Evolutionary conservation across 1,140 invertebrate species (phyloP).

Genomic region (Lordiphosa collinella): DNA sequence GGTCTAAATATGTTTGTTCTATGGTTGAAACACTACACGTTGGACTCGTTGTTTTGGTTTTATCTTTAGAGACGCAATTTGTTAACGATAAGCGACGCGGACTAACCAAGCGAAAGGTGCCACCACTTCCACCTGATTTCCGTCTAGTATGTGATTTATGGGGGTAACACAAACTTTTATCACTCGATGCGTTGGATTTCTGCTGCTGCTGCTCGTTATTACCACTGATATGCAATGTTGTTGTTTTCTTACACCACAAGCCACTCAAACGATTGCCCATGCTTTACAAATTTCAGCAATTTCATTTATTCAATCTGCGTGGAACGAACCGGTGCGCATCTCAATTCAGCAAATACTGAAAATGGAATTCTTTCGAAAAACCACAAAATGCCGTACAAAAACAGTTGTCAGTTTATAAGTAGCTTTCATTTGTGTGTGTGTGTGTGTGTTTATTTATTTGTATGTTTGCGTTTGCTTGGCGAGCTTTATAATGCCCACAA

Average conservation of each 20-base stretch:
- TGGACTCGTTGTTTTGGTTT: slow-evolving; percentile 3
- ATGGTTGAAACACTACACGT: slow-evolving; percentile 16
- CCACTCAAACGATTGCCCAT: slow-evolving; percentile 78
- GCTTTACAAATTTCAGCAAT: neutral
- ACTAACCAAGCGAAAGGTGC: slow-evolving; percentile 62
- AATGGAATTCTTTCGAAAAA: slow-evolving; percentile 76
- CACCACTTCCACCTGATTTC: slow-evolving; percentile 40
- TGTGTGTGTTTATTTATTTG: slow-evolving; percentile 21
- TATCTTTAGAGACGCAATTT: slow-evolving; percentile 57
- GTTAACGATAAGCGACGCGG: slow-evolving; percentile 60
- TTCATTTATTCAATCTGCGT: neutral
- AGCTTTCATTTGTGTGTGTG: slow-evolving; percentile 37
- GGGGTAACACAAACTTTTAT: slow-evolving; percentile 12
- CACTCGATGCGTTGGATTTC: slow-evolving; percentile 1
- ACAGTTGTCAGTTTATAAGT: slow-evolving; percentile 64
- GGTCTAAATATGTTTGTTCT: slow-evolving; percentile 26
- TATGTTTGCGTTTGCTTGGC: slow-evolving; percentile 25
- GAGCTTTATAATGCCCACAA: slow-evolving; percentile 57
- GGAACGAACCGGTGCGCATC: slow-evolving; percentile 66
- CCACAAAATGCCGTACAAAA: slow-evolving; percentile 61
- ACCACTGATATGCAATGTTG: slow-evolving; percentile 56
- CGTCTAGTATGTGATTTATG: slow-evolving; percentile 31
- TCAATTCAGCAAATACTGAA: slow-evolving; percentile 79
- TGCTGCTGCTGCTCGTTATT: slow-evolving; percentile 13
- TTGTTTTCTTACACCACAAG: slow-evolving; percentile 77